Evolutionary conservation across 2,113 vertebrate genomes (phyloP), one percentile per base, ranked within the genome.

Genomic region (Tichodroma muraria): DNA sequence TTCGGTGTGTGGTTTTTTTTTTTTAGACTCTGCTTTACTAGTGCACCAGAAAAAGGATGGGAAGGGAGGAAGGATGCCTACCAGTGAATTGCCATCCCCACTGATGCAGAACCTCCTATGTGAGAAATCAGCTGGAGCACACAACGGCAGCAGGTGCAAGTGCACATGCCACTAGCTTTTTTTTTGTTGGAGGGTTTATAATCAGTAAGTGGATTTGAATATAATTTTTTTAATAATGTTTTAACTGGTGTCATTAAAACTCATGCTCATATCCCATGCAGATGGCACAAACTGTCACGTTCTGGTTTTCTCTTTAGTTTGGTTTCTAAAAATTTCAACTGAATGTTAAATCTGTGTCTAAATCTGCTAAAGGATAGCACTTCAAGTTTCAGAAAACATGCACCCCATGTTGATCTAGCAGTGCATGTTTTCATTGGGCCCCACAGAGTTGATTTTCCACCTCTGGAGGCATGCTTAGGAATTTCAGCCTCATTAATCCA

Each of bases 71-170:
- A 63, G 45, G 64, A 56, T 83, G 82, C 90, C 81, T 87, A 23
- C 47, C 44, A 42, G 35, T 15, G 9, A 30, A 10, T 52, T 87
- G 91, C 92, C 37, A 8, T 96, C 91, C 87, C 73, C 60, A 31
- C 6, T 42, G 90, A 78, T 89, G 85, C 76, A 45, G 96, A 78
- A 63, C 93, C 93, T 93, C 49, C 40, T 73, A 37, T 90, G 94
- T 60, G 24, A 83, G 89, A 83, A 96, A 94, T 96, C 56, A 73
- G 8, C 78, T 84, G 89, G 93, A 49, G 60, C 69, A 14, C 30
- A 52, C 38, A 75, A 50, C 61, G n/a, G 96, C 92, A 91, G 96
- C 97, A 97, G 97, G 94, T 97, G 97, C 52, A 45, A 91, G 90
- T 38, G 42, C 88, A 77, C 80, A 25, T 94, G 93, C 94, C 15